These are phyloP conservation scores for Harpagifer antarcticus DNA, from an alignment of 2,797 vertebrate genomes.

Conservation along the genomic window DNA sequence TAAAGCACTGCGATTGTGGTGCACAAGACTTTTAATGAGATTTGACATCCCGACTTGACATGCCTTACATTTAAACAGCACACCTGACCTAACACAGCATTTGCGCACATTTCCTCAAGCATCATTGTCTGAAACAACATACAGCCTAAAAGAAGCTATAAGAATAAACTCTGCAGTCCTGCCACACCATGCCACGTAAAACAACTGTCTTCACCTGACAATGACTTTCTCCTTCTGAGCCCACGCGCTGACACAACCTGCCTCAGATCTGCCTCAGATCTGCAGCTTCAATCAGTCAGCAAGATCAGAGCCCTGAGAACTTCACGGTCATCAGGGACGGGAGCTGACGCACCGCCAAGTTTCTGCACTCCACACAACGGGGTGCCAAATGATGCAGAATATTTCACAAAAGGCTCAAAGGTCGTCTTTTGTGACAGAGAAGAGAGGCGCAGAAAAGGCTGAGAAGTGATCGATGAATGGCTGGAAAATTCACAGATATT, in stretches of 20 bases:
- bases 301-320: constrained; percentile 41
- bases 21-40: not conserved
- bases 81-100: not conserved
- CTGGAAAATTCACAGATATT: constrained; percentile 27
- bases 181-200: constrained; percentile 17
- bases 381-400: constrained; percentile 45
- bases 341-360: constrained; percentile 53
- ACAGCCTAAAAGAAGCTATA: constrained; percentile 5
- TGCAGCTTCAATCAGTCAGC: constrained; percentile 70
- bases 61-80: not conserved
- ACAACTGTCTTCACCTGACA: constrained; percentile 48
- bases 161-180: not conserved
- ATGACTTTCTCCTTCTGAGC: constrained; percentile 46
- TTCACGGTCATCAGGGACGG: constrained; percentile 57
- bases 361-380: constrained; percentile 32
- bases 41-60: no score
- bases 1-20: not conserved
- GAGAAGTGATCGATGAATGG: constrained; percentile 23
- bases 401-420: constrained; percentile 55
- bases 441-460: constrained; percentile 13
- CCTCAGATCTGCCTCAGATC: constrained; percentile 46
- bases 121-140: not conserved
- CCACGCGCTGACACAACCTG: constrained; percentile 43
- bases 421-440: constrained; percentile 21
- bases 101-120: not conserved